Base-by-base conservation (phyloP, 2,113 vertebrate species). In the Zosterops pallidus region DNA sequence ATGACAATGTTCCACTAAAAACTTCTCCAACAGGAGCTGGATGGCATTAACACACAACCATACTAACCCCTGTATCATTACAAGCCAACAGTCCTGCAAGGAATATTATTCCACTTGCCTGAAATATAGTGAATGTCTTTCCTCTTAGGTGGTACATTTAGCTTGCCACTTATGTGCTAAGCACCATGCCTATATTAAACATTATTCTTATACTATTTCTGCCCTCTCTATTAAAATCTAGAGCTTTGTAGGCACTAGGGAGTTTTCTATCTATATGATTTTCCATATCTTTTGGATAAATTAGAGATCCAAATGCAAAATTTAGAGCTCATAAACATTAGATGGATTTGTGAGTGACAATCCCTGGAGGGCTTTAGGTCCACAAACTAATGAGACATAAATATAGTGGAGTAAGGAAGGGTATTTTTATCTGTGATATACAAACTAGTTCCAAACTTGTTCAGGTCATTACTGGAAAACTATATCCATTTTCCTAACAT, bases 311-410 rank as follows among this genome's bases (percentile, higher is more conserved):
- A 96, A 95, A 96, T 97, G 94, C 87, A 96, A 96, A 97, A 94
- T 96, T 92, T 92, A 81, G 91, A 94, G 83, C 85, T 95, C 92
- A 96, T 94, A 97, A 96, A 97, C 94, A 89, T 95, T 85, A 94
- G 90, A 94, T 91, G 92, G 91, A 96, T 96, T 96, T 96, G 52
- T 97, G 96, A 97, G 67, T 97, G 96, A 97, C 97, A 97, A 71
- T 97, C 91, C 95, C 97, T 97, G 94, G 96, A 97, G 97, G 96
- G 96, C 92, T 96, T 96, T 93, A 92, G 64, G 91, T 94, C 92
- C 92, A 89, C 93, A 96, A 96, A 96, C 92, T 97, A 97, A 97
- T 97, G 94, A 97, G 96, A 97, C 96, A 97, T 94, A 94, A 96
- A 96, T 97, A 96, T 87, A 96, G 91, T 71, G 62, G 83, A 86